These are phyloP conservation scores for Gibbula magus DNA, from an alignment of 2,888 invertebrate species.

Conservation along the genomic window DNA sequence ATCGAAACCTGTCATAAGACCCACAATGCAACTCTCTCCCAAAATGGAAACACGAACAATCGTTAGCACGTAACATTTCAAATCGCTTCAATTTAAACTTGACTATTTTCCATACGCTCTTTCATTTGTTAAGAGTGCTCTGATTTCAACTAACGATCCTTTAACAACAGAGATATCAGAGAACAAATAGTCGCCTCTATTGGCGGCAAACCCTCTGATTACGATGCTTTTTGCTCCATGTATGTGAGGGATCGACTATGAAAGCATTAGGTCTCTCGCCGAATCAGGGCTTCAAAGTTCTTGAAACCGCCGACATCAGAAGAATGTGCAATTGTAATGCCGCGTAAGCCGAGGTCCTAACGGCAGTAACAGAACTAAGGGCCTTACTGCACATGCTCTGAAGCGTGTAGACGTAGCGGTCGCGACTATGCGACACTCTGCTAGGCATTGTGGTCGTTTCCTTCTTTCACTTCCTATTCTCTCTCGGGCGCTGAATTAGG, in stretches of 20 bases:
- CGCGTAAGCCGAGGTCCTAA: neutral
- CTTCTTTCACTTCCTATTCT: neutral
- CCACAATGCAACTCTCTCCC: neutral
- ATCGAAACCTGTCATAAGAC: neutral
- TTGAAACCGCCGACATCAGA: constrained; percentile 20
- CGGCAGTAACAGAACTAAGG: neutral
- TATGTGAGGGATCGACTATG: constrained; percentile 31
- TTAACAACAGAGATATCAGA: constrained; percentile 32
- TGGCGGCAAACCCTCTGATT: constrained; percentile 28
- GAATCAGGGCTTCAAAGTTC: constrained; percentile 25
- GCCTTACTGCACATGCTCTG: neutral
- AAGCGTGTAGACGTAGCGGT: neutral
- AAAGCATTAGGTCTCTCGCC: constrained; percentile 23
- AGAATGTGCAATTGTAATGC: constrained; percentile 27
- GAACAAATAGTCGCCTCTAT: constrained; percentile 27
- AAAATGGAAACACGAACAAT: constrained; percentile 5
- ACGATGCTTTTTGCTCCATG: constrained; percentile 27
- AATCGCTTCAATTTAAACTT: constrained; percentile 17
- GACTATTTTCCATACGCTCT: constrained; percentile 21
- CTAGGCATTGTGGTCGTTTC: neutral
- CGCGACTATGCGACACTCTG: neutral
- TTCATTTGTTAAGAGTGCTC: constrained; percentile 21
- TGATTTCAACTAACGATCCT: constrained; percentile 27
- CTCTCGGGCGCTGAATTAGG: neutral
- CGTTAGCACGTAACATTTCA: constrained; percentile 5